Base-by-base conservation (phyloP, 2,888 invertebrate species). In the Lithosia quadra region DNA sequence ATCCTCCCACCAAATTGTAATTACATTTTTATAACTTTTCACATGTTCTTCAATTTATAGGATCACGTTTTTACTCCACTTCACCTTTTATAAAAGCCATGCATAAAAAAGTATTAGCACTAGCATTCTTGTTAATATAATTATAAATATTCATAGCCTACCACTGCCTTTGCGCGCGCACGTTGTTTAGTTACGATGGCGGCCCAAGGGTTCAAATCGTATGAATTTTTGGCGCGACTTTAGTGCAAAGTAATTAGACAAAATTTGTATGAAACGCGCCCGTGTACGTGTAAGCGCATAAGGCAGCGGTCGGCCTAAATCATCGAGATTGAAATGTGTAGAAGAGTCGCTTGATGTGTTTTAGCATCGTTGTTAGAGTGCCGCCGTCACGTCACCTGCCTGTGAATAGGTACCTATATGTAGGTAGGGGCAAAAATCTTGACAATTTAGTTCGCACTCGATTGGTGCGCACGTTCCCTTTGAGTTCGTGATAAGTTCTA, bases 311-410 rank as follows among this genome's bases (percentile, higher is more conserved):
- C 5, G 28, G 5, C 28, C 28, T 65, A 55, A 56, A 8, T 62
- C n/a, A 39, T 24, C 28, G 56, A 21, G n/a, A 60, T 24, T 61
- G 24, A 56, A 61, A 43, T 36, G 57, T 56, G 11, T 57, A 10
- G 36, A 24, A 18, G 10, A 56, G 28, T 39, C 39, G 49, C 49
- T 79, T 71, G 78, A 78, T 79, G 78, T 73, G 78, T 78, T 78
- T 75, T 78, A 78, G 78, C 78, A 78, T 78, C 80, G 67, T 67
- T 71, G 74, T 72, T 67, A 67, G 55, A 57, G 34, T 74, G 64
- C 22, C 65, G 61, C 22, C 65, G 57, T 66, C 68, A 67, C 61
- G 15, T 49, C 55, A 22, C 43, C n/a, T 58, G 34, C 49, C 49
- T 49, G 49, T 49, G 18, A 43, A 43, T 43, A 15, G 15, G 39